Conservation (phyloP, 2,888 invertebrate genomes). For the Watsonalla binaria region DNA sequence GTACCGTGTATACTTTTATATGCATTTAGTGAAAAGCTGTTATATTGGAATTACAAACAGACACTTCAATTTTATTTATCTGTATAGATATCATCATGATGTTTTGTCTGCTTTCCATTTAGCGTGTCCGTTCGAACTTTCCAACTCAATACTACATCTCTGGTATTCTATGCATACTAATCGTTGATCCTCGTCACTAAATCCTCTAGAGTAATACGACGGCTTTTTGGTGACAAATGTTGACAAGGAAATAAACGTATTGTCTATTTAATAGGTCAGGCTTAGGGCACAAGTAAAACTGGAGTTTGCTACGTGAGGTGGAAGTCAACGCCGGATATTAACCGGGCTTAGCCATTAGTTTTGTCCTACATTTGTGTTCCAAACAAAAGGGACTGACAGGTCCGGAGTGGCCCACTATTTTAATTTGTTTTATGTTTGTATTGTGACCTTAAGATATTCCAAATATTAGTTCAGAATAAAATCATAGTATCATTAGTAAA, state of each 20-base stretch:
- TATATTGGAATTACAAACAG: too few species aligned
- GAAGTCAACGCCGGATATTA: constrained; percentile 13
- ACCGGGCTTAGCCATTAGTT: constrained; percentile 11
- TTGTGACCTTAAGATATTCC: too few species aligned
- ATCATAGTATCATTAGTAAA: too few species aligned
- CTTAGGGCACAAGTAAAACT: constrained; percentile 1
- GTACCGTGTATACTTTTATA: too few species aligned
- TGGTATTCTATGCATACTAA: background rate
- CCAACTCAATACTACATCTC: background rate
- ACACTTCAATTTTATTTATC: too few species aligned
- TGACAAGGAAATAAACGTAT: background rate
- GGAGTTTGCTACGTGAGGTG: constrained; percentile 4
- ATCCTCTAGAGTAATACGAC: background rate
- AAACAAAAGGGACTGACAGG: constrained; percentile 8
- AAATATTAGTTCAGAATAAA: too few species aligned
- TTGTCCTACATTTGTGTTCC: constrained; percentile 12
- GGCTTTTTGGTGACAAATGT: background rate
- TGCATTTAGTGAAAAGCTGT: too few species aligned
- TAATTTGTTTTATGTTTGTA: background rate
- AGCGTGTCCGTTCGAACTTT: background rate
- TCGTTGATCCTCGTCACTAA: background rate
- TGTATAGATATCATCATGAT: too few species aligned
- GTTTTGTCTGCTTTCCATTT: background rate
- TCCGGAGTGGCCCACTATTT: background rate
- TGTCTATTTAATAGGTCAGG: background rate